Evolutionary conservation across 2,888 invertebrate species (phyloP).

Genomic region (Nezara viridula): DNA sequence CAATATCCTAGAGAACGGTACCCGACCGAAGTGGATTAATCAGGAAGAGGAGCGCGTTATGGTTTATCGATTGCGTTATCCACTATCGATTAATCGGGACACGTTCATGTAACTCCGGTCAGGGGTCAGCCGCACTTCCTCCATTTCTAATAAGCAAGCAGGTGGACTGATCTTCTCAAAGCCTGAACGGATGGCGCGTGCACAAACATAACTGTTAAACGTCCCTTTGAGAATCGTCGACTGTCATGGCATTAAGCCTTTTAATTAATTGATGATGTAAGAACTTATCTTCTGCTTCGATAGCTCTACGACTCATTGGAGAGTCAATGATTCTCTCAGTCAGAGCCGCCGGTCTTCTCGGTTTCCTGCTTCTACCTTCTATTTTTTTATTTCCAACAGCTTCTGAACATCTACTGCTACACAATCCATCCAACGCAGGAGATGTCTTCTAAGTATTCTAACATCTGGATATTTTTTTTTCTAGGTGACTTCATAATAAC

Average conservation of each 20-base stretch:
- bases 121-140: slow-evolving; percentile 24
- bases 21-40: not conserved
- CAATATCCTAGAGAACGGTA: slow-evolving; percentile 1
- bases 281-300: not conserved
- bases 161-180: not conserved
- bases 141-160: not conserved
- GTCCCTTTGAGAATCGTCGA: not conserved
- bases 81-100: slow-evolving; percentile 27
- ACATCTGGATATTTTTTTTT: no score
- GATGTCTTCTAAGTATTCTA: no score
- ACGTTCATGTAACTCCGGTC: not conserved
- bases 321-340: no score
- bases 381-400: no score
- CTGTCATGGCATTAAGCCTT: not conserved
- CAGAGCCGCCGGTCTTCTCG: no score
- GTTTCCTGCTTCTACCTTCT: no score
- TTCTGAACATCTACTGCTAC: no score
- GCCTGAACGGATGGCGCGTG: not conserved
- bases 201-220: not conserved
- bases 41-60: slow-evolving; percentile 38
- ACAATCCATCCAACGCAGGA: no score
- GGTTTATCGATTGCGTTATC: slow-evolving; percentile 44
- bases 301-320: no score
- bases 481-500: no score
- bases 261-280: not conserved